phyloP scores from a whole-genome alignment of 2,888 invertebrate species.

The Pantelozetes paolii region DNA sequence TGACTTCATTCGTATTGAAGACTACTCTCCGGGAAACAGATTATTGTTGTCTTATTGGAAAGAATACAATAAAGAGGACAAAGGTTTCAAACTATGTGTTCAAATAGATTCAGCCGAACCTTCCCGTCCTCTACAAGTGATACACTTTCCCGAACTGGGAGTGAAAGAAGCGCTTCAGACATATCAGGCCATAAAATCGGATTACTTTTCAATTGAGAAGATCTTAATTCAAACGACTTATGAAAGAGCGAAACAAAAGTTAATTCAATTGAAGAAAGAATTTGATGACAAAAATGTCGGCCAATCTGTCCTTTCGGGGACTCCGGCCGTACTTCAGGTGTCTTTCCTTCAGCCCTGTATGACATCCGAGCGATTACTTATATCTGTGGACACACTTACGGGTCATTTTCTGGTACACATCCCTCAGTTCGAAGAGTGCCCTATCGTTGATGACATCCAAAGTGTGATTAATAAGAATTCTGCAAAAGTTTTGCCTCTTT shows the following conservation, averaged over 20 bases:
- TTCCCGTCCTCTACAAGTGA: conserved; percentile 64
- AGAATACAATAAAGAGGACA: conserved; percentile 60
- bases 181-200: conserved; percentile 74
- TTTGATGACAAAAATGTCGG: conserved; percentile 52
- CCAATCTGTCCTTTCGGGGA: conserved; percentile 76
- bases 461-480: conserved; percentile 70
- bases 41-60: conserved; percentile 44
- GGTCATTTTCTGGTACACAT: conserved; percentile 87
- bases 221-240: conserved; percentile 91
- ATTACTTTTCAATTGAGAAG: conserved; percentile 90
- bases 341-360: conserved; percentile 84
- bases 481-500: conserved; percentile 61
- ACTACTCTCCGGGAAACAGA: conserved; percentile 44
- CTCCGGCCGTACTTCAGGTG: conserved; percentile 85
- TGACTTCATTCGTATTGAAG: conserved; percentile 54
- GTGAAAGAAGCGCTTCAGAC: conserved; percentile 57
- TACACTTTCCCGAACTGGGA: conserved; percentile 56
- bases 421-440: conserved; percentile 68
- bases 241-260: conserved; percentile 76
- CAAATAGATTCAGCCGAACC: conserved; percentile 79
- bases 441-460: conserved; percentile 72
- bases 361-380: conserved; percentile 82
- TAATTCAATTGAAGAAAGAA: conserved; percentile 74
- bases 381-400: conserved; percentile 90
- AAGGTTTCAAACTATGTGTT: conserved; percentile 81